These are phyloP conservation scores for Zygaena filipendulae DNA, from an alignment of 2,888 invertebrate species.

Conservation along the genomic window DNA sequence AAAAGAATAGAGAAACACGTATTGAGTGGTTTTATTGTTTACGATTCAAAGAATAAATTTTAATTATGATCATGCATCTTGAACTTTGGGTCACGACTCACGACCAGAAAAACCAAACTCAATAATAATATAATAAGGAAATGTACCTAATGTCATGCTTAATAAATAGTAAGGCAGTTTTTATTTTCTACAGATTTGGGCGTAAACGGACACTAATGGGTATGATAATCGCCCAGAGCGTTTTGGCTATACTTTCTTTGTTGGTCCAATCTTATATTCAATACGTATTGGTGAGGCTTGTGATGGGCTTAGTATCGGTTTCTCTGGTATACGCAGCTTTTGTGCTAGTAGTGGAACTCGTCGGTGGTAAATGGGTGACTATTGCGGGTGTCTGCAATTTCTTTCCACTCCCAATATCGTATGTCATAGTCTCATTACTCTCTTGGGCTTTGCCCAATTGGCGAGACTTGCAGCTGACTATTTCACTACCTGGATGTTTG, in stretches of 20 bases:
- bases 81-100: no score
- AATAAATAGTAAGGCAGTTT: no score
- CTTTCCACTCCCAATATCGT: constrained; percentile 81
- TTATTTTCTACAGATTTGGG: constrained; percentile 71
- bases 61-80: no score
- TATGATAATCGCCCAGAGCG: constrained; percentile 75
- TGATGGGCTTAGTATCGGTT: constrained; percentile 82
- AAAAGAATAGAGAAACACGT: no score
- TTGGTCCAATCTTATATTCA: constrained; percentile 77
- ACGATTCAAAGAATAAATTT: no score
- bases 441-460: constrained; percentile 79
- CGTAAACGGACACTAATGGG: constrained; percentile 80
- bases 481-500: constrained; percentile 78
- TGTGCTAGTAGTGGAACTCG: constrained; percentile 81
- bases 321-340: constrained; percentile 85
- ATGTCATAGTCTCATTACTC: constrained; percentile 77
- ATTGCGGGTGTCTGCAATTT: constrained; percentile 84
- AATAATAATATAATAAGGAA: no score
- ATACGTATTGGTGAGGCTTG: constrained; percentile 75
- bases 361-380: constrained; percentile 83
- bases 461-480: constrained; percentile 76
- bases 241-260: constrained; percentile 74
- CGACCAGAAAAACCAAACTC: no score
- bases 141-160: no score
- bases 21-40: no score